Percentiles rank a stretch among this genome's conserved stretches.
Evolutionary conservation across 2,113 vertebrate species (phyloP).

Genomic region (Oreotrochilus melanogaster): DNA sequence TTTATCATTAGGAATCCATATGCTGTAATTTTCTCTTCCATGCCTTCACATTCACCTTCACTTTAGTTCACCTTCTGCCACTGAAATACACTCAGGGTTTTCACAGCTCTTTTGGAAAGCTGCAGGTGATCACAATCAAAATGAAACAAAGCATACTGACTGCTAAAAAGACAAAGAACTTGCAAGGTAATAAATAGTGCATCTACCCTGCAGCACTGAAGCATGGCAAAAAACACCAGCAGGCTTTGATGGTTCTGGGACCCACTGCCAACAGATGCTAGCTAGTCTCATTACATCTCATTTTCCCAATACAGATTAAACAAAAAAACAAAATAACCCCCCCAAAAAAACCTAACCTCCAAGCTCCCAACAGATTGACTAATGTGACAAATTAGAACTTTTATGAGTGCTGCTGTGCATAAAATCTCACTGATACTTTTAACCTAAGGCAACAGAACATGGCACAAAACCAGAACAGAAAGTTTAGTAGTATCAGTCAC

Average conservation of each 20-base stretch:
- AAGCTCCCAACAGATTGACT: background rate
- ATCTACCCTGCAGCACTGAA: background rate
- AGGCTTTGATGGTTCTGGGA: background rate
- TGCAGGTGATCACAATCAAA: background rate
- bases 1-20: conserved; percentile 24
- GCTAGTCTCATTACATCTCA: background rate
- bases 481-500: background rate
- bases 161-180: background rate
- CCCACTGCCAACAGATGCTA: background rate
- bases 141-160: background rate
- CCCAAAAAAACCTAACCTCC: too few relatives aligned
- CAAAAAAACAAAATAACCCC: background rate
- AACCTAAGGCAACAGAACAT: background rate
- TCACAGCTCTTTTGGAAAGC: background rate
- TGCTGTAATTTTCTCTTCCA: background rate
- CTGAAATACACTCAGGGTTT: background rate
- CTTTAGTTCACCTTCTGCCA: background rate
- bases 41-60: background rate
- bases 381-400: background rate
- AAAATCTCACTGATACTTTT: background rate
- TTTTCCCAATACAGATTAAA: background rate
- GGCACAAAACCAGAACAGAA: background rate
- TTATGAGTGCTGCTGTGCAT: background rate
- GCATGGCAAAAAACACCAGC: background rate
- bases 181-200: background rate